Evolutionary conservation across 2,113 vertebrate genomes (phyloP).

Genomic region (Formicarius rufipectus): DNA sequence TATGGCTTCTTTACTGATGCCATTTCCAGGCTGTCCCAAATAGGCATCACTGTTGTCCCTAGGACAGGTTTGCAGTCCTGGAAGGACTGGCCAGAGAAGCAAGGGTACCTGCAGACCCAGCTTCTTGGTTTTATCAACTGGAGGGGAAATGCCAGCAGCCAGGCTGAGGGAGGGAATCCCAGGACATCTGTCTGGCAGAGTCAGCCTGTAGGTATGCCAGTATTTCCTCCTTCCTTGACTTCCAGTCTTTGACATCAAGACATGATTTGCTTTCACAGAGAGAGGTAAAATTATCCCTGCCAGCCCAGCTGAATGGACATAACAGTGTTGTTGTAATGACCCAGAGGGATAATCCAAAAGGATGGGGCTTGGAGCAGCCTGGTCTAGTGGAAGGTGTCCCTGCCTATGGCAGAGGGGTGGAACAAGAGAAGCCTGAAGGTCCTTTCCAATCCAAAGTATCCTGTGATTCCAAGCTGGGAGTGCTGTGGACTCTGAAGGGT

Average conservation of each 20-base stretch:
- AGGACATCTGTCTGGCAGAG: background rate
- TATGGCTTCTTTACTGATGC: background rate
- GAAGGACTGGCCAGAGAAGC: background rate
- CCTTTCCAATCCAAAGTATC: background rate
- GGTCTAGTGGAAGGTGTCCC: background rate
- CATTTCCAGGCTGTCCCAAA: background rate
- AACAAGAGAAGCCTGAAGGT: background rate
- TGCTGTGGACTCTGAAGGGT: background rate
- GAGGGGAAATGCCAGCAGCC: background rate
- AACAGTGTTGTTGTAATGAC: background rate
- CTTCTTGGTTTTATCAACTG: background rate
- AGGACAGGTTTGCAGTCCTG: background rate
- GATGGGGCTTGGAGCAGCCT: accelerated
- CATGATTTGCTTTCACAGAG: background rate
- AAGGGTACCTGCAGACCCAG: background rate
- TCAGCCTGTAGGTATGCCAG: background rate
- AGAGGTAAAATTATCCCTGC: background rate
- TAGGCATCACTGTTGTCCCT: background rate
- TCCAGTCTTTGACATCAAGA: background rate
- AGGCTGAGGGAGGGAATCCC: background rate
- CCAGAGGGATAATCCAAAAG: background rate
- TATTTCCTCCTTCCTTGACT: background rate
- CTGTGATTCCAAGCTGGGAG: background rate
- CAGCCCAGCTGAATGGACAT: background rate
- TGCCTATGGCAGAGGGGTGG: background rate